phyloP scores from a whole-genome alignment of 2,888 invertebrate genomes.

The Amblyteles armatorius region DNA sequence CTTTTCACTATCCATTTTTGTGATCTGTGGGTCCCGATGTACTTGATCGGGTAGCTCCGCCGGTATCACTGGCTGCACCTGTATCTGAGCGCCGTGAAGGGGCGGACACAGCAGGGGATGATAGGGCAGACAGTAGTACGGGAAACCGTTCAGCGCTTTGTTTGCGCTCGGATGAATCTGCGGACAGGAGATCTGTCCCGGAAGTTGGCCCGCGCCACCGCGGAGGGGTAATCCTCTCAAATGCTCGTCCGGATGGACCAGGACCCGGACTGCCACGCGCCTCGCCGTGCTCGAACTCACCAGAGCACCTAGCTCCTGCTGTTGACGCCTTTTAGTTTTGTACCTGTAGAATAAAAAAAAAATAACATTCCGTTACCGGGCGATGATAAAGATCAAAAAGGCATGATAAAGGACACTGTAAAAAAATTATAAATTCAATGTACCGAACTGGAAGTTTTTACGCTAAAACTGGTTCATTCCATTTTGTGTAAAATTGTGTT shows the following conservation, averaged over 20 bases:
- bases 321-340: constrained; percentile 97
- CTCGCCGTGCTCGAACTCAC: constrained; percentile 88
- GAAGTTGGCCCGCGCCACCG: constrained; percentile 77
- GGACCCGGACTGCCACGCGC: constrained; percentile 96
- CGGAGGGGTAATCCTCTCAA: constrained; percentile 81
- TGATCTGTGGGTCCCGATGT: constrained; percentile 77
- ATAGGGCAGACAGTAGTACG: constrained; percentile 82
- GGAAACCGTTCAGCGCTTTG: constrained; percentile 80
- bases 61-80: constrained; percentile 78
- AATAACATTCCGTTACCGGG: not conserved
- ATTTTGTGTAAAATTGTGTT: not conserved
- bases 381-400: not conserved
- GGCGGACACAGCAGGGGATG: constrained; percentile 82
- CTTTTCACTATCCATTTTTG: constrained; percentile 79
- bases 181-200: constrained; percentile 79
- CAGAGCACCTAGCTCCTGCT: constrained; percentile 91
- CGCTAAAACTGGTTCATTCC: not conserved
- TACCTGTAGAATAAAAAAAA: constrained; percentile 86
- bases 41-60: constrained; percentile 72
- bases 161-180: constrained; percentile 79
- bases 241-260: constrained; percentile 87
- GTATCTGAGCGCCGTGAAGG: constrained; percentile 80
- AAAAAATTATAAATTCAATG: not conserved
- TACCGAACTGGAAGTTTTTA: not conserved
- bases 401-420: not conserved